Conservation (phyloP, 2,888 invertebrate species). For the Lutraria lutraria region DNA sequence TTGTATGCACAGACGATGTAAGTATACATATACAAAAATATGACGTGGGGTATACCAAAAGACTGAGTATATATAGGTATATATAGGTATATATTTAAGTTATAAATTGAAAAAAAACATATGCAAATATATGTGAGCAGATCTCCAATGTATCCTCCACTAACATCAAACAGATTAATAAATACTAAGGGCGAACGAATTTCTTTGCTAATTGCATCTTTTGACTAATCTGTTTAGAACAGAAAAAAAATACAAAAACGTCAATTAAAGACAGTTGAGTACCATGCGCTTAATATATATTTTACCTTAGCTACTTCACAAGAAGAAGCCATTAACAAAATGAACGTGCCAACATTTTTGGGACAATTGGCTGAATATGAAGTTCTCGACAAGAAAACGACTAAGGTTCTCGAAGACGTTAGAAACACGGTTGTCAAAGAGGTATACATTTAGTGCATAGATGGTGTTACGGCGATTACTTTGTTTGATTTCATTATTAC, state of each 20-base stretch:
- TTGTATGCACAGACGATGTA: conserved; percentile 45
- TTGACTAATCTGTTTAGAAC: too few relatives aligned
- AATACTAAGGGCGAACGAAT: too few relatives aligned
- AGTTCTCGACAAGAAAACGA: conserved; percentile 46
- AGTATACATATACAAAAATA: background rate
- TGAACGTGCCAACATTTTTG: conserved; percentile 55
- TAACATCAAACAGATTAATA: too few relatives aligned
- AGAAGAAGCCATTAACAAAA: conserved; percentile 17
- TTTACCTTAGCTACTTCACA: background rate
- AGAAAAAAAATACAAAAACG: too few relatives aligned
- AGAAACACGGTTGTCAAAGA: conserved; percentile 62
- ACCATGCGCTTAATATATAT: background rate
- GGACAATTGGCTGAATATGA: conserved; percentile 50
- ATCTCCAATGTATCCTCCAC: too few relatives aligned
- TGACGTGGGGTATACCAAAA: background rate
- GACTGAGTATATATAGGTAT: background rate
- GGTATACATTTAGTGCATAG: conserved; percentile 28
- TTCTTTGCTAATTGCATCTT: too few relatives aligned
- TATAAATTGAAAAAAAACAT: background rate
- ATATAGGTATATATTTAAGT: background rate
- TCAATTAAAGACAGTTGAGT: background rate
- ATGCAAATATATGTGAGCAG: background rate
- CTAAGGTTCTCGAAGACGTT: conserved; percentile 55
- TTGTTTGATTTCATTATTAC: background rate
- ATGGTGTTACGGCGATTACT: background rate